Percentiles rank a stretch among this genome's conserved stretches.
Conservation (phyloP, 2,113 vertebrate genomes). For the Ceyx margarethae region DNA sequence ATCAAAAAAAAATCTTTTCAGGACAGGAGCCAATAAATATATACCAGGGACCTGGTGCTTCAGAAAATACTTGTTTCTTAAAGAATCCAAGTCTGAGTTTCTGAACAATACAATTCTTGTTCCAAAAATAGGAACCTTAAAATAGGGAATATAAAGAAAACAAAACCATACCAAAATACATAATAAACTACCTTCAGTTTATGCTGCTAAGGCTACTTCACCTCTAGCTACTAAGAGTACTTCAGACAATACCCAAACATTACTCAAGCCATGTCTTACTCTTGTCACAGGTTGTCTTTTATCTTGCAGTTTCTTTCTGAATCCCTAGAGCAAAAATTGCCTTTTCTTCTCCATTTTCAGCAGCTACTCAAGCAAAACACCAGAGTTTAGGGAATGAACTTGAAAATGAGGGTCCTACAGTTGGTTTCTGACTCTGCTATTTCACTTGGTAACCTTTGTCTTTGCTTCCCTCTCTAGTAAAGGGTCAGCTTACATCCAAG, state of each 20-base stretch:
- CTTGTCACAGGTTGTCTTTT: neutral
- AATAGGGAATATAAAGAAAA: neutral
- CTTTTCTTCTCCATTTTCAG: neutral
- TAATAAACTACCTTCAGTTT: neutral
- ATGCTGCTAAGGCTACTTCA: neutral
- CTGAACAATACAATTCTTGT: neutral
- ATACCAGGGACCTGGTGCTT: neutral
- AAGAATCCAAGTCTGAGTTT: neutral
- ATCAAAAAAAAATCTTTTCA: neutral
- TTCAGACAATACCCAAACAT: neutral
- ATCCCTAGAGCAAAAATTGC: neutral
- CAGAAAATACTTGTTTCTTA: neutral
- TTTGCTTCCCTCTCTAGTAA: neutral
- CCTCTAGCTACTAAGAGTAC: neutral
- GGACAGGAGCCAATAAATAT: neutral
- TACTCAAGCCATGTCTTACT: neutral
- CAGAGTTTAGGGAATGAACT: neutral
- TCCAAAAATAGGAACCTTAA: neutral
- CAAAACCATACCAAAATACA: neutral
- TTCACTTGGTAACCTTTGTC: neutral
- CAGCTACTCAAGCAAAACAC: slow-evolving; percentile 15
- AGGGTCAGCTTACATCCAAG: neutral
- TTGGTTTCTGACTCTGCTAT: neutral
- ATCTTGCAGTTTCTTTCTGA: neutral
- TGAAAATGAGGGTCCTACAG: neutral